These are phyloP conservation scores for Sphenodon punctatus DNA, from an alignment of 2,797 vertebrate genomes.

Conservation along the genomic window DNA sequence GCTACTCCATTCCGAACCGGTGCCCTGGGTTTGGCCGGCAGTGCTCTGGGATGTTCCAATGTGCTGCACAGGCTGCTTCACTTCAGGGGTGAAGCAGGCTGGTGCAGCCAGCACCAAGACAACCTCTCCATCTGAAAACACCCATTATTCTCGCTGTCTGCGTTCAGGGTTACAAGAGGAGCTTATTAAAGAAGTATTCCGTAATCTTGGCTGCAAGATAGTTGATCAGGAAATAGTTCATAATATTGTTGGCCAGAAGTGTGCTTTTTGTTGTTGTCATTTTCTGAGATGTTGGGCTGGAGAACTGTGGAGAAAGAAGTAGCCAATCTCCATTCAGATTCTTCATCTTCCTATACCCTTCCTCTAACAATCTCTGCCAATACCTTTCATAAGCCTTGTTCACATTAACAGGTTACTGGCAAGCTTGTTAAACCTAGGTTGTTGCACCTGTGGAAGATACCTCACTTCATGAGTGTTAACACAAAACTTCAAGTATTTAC, in stretches of 20 bases:
- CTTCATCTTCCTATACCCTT: not conserved
- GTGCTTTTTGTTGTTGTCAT: not conserved
- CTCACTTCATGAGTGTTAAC: too few species aligned
- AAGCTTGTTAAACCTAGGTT: too few species aligned
- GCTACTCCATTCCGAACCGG: too few species aligned
- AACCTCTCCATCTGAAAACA: too few species aligned
- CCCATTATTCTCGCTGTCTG: not conserved
- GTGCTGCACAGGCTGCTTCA: too few species aligned
- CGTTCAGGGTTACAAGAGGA: not conserved
- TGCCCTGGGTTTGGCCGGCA: too few species aligned
- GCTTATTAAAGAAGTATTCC: not conserved
- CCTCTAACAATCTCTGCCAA: not conserved
- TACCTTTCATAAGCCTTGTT: not conserved
- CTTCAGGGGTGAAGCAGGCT: too few species aligned
- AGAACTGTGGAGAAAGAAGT: not conserved
- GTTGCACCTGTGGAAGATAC: too few species aligned
- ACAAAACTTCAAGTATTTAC: too few species aligned
- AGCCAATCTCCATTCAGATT: not conserved
- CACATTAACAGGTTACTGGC: too few species aligned
- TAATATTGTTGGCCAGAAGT: not conserved
- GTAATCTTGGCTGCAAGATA: not conserved
- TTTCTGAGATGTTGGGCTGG: not conserved
- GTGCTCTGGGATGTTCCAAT: too few species aligned
- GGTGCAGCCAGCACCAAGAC: too few species aligned
- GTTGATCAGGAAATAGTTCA: not conserved